These are phyloP conservation scores for Orthosia gracilis DNA, from an alignment of 2,888 invertebrate species.

Conservation along the genomic window DNA sequence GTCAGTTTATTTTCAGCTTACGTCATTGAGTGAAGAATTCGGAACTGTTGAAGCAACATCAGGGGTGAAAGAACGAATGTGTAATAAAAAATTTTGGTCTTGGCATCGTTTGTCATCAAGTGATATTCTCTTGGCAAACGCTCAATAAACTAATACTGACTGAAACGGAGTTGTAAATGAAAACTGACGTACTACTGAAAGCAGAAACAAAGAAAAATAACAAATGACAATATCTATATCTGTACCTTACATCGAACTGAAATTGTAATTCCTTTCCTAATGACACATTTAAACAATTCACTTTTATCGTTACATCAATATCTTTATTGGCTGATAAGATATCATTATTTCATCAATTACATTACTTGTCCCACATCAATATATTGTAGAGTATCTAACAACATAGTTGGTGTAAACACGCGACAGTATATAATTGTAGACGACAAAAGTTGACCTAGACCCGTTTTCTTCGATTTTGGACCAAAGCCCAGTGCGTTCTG, in stretches of 20 bases:
- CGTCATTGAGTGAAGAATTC: slow-evolving; percentile 38
- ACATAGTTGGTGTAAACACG: slow-evolving; percentile 39
- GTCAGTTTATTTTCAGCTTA: slow-evolving; percentile 28
- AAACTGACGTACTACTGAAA: slow-evolving; percentile 13
- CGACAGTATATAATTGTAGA: slow-evolving; percentile 51
- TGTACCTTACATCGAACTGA: slow-evolving; percentile 10
- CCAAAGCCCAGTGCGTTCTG: slow-evolving; percentile 80
- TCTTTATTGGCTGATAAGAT: slow-evolving; percentile 67
- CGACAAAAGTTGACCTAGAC: slow-evolving; percentile 82
- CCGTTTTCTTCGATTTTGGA: slow-evolving; percentile 82
- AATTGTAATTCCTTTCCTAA: slow-evolving; percentile 13
- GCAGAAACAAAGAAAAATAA: slow-evolving; percentile 11
- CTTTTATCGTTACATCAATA: slow-evolving; percentile 40
- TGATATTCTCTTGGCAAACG: slow-evolving; percentile 32
- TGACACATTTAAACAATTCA: slow-evolving; percentile 27
- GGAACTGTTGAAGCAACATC: slow-evolving; percentile 24
- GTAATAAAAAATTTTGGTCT: slow-evolving; percentile 15
- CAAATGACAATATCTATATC: neutral
- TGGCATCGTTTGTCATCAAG: slow-evolving; percentile 23
- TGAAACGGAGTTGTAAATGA: slow-evolving; percentile 3
- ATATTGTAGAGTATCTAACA: slow-evolving; percentile 25
- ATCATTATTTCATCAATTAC: slow-evolving; percentile 61
- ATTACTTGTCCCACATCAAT: slow-evolving; percentile 39
- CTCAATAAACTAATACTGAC: neutral
- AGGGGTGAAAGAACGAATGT: slow-evolving; percentile 23